Conservation (phyloP, 2,113 vertebrate genomes). For the Clarias magur region DNA sequence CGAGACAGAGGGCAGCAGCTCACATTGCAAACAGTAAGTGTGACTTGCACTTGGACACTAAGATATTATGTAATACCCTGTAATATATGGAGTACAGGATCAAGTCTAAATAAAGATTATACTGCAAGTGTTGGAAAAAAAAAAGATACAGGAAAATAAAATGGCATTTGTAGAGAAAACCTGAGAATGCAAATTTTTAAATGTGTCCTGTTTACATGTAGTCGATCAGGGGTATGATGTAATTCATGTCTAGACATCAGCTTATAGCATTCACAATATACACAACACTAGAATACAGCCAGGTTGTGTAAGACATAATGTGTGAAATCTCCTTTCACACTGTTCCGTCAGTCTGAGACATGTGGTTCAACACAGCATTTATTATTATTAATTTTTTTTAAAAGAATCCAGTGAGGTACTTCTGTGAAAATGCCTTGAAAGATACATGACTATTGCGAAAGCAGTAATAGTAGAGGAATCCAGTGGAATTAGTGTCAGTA, state of each 20-base stretch:
- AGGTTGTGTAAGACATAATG: neutral
- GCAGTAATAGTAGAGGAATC: neutral
- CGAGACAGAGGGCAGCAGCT: constrained; percentile 68
- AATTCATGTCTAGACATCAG: neutral
- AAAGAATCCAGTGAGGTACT: neutral
- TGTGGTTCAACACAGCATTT: neutral
- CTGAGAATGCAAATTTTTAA: neutral
- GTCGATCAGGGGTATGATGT: neutral
- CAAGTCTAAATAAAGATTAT: too few relatives aligned
- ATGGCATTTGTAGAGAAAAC: neutral
- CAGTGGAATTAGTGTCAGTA: neutral
- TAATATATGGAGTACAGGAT: neutral
- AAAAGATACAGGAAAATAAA: neutral
- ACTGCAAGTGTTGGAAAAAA: neutral
- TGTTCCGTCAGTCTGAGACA: neutral
- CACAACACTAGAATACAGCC: neutral
- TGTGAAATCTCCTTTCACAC: neutral
- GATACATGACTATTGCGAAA: neutral
- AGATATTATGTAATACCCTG: neutral
- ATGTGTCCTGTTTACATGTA: neutral
- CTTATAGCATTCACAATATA: neutral
- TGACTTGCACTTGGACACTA: neutral
- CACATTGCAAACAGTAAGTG: constrained; percentile 72
- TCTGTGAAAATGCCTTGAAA: neutral
- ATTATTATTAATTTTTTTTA: neutral